Percentiles rank a stretch among this genome's conserved stretches.
These are phyloP conservation scores for Cryptus viduatorius DNA, from an alignment of 2,888 invertebrate species.

Conservation along the genomic window DNA sequence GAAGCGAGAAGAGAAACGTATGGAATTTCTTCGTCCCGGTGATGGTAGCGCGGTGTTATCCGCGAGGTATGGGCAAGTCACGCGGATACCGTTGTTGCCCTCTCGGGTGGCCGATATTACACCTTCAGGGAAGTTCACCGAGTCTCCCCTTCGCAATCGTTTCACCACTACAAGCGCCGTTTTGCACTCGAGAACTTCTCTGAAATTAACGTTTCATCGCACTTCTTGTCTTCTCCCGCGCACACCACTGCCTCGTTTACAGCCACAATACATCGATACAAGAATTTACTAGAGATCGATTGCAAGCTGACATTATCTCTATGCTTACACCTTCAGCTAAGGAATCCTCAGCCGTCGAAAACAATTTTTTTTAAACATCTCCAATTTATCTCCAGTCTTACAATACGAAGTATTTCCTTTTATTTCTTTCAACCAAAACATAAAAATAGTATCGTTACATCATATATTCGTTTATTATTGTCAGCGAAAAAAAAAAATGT, in stretches of 20 bases:
- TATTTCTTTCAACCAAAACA: not conserved
- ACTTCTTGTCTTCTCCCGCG: constrained; percentile 59
- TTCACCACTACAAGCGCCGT: constrained; percentile 58
- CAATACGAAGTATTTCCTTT: not conserved
- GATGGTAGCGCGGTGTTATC: constrained; percentile 21
- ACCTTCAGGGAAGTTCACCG: constrained; percentile 67
- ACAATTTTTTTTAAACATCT: not conserved
- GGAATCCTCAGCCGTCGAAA: not conserved
- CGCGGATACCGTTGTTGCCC: constrained; percentile 68
- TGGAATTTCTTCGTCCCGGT: constrained; percentile 57
- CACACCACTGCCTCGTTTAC: not conserved
- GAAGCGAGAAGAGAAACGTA: constrained; percentile 35
- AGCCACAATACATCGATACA: constrained; percentile 5
- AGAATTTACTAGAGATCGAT: constrained; percentile 49
- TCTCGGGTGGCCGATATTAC: constrained; percentile 67
- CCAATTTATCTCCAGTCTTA: not conserved
- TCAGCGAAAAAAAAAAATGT: not conserved
- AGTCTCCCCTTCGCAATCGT: constrained; percentile 48
- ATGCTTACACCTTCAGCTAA: not conserved
- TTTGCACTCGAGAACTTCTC: constrained; percentile 59
- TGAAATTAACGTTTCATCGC: constrained; percentile 68
- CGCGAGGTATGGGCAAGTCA: constrained; percentile 51
- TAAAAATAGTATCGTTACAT: not conserved
- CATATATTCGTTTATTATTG: not conserved
- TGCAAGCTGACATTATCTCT: not conserved